Evolutionary conservation across 2,113 vertebrate species (phyloP), one percentile per base, ranked within the genome.

Genomic region (Galeopterus variegatus): DNA sequence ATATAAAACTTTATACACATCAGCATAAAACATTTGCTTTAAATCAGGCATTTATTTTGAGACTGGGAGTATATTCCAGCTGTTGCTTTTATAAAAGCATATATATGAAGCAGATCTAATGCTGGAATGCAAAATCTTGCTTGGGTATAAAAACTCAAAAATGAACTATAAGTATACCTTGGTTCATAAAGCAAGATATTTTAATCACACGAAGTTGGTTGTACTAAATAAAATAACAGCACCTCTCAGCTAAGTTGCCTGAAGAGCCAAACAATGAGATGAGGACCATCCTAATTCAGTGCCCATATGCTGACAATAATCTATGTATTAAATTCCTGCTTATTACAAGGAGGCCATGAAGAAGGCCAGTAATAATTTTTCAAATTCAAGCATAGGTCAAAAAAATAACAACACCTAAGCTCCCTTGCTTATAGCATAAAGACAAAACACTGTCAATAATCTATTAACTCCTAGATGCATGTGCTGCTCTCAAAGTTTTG

Each of bases 1-100:
- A 93, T 97, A 97, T 84, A 98, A 96, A 98, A 97, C 90, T 97
- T 97, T 96, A 60, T 73, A 79, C 65, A 96, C 86, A 98, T 97
- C 97, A 96, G 96, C 56, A 95, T 23, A 96, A 98, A 98, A 82
- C 26, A 84, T 72, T 93, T 50, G 62, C 96, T 98, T 97, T 97
- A 97, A 56, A 70, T 67, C 60, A 84, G 96, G 73, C 85, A 77
- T 96, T 97, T 93, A 62, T 65, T 95, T 90, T 95, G 86, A 93
- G 85, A 80, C 60, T 97, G 97, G 97, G 96, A 98, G 91, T 96
- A 93, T 93, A 93, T 94, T 97, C 94, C 97, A 97, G 96, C 97
- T 98, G 95, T 95, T 98, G 96, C 90, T 97, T 93, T 98, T 95
- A 97, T 19, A 69, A 90, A 90, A 50, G 13, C 75, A 88, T 67